Percentiles rank a stretch among this genome's conserved stretches.
phyloP scores from a whole-genome alignment of 1,140 invertebrate species.

The Agrilus planipennis region DNA sequence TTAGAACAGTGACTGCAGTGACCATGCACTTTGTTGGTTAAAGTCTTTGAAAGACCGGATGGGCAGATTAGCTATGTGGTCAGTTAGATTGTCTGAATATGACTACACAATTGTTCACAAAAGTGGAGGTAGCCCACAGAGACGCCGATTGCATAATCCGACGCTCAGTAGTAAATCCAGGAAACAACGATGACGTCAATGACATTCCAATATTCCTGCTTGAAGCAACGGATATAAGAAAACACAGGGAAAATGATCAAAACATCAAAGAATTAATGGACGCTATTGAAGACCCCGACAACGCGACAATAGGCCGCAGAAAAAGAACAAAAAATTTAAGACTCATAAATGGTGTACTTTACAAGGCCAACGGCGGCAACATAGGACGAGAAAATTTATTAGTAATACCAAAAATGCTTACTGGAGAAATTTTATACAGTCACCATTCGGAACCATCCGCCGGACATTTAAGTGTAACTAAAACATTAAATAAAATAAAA shows the following conservation, averaged over 20 bases:
- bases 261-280: background rate
- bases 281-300: background rate
- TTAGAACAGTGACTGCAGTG: constrained; percentile 23
- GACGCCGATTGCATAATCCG: constrained; percentile 26
- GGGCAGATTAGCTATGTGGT: constrained; percentile 26
- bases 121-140: constrained; percentile 15
- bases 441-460: background rate
- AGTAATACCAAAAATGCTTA: background rate
- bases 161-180: constrained; percentile 8
- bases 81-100: constrained; percentile 17
- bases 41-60: constrained; percentile 29
- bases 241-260: constrained; percentile 1
- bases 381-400: background rate
- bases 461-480: constrained; percentile 4
- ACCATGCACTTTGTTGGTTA: constrained; percentile 37
- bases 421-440: background rate
- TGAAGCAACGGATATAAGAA: background rate
- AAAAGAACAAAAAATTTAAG: background rate
- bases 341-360: background rate
- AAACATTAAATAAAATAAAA: constrained; percentile 5
- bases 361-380: background rate
- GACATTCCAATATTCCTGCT: constrained; percentile 7
- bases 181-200: background rate
- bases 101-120: constrained; percentile 19
- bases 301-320: too few species aligned